phyloP scores from a whole-genome alignment of 2,888 invertebrate species.

The Parelbella ahira region DNA sequence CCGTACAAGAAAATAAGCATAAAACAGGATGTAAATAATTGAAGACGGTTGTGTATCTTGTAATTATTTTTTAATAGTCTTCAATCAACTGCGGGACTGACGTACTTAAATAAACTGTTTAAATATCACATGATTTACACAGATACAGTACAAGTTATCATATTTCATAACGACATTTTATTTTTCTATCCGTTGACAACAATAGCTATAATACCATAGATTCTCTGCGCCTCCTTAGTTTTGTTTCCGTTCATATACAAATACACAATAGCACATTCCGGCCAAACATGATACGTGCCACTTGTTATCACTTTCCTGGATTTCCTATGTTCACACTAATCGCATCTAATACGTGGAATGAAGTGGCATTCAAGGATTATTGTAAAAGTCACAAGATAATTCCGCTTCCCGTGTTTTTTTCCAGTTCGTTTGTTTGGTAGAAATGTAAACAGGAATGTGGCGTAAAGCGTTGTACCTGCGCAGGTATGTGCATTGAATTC shows the following conservation, averaged over 20 bases:
- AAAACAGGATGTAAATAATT: no score
- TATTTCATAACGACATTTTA: no score
- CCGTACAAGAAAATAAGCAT: neutral
- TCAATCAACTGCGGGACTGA: no score
- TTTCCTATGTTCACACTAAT: conserved; percentile 8
- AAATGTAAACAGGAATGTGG: conserved; percentile 19
- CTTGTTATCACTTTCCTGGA: conserved; percentile 4
- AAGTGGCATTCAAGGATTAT: conserved; percentile 16
- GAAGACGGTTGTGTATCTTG: no score
- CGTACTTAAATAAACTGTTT: no score
- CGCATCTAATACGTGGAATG: conserved; percentile 12
- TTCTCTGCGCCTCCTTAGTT: no score
- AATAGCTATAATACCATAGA: no score
- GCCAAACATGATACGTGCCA: conserved; percentile 6
- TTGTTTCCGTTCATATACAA: conserved; percentile 1
- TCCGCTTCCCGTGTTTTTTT: conserved; percentile 20
- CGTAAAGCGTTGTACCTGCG: conserved; percentile 47
- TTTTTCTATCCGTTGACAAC: no score
- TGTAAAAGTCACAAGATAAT: conserved; percentile 11
- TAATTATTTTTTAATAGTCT: no score
- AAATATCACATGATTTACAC: no score
- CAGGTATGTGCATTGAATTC: conserved; percentile 39
- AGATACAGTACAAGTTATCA: no score
- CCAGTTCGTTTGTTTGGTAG: conserved; percentile 12
- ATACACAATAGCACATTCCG: conserved; percentile 7